Evolutionary conservation across 1,140 invertebrate species (phyloP), one percentile per base, ranked within the genome.

Genomic region (Aphidius ervi): DNA sequence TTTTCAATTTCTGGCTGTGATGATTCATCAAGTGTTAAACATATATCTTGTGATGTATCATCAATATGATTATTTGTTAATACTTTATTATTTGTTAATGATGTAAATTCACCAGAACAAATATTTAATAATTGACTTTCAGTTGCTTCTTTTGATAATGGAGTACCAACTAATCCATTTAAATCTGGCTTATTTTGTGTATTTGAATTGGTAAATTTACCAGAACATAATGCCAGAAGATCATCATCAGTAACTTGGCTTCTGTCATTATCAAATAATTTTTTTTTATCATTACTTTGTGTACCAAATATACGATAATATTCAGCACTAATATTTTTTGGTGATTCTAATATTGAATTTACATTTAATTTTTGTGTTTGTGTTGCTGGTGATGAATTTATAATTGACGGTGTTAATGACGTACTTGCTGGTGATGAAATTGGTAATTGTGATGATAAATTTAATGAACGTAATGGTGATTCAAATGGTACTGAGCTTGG

Each of bases 201-300:
- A 73, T 65, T 76, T 74, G 9, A 69, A 73, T 67, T 76, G 74
- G 52, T 79, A 66, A 83, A 83, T 64, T 72, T 76, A 2, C 82
- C 82, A 0, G 83, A 84, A 68, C 81, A 84, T n/a, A 84, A 65
- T 6, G 72, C 75, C 9, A 83, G 64, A 9, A 84, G 63, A 50
- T 85, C 82, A 9, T 82, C 78, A 8, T 82, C 80, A 58, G 80
- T 77, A 0, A 80, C 71, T 45, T 65, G 56, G 5, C 67, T 68
- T 37, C 60, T 61, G 8, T 62, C 58, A 62, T 75, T 59, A 46
- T 68, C 63, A 58, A 82, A 80, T 31, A 80, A 62, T 56, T 81
- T 76, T 46, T 74, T 79, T 42, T 79, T 74, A 10, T 69, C 63
- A 23, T 64, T 59, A 5, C 31, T 37, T 56, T 62, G 63, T 45